phyloP scores from a whole-genome alignment of 2,113 vertebrate species.

The Dromas ardeola region DNA sequence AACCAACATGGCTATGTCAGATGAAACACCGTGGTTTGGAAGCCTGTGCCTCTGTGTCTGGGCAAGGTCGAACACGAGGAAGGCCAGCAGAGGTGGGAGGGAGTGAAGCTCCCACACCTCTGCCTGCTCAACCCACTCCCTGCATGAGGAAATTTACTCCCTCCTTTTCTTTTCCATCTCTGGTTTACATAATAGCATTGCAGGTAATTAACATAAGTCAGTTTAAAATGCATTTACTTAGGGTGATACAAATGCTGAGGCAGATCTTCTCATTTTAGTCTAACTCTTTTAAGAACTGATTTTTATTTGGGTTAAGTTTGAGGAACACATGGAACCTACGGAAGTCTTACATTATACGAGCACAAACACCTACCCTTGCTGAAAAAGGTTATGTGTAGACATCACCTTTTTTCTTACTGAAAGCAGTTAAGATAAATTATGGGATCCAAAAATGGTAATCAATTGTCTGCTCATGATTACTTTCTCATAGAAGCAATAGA shows the following conservation, averaged over 20 bases:
- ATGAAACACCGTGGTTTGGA: accelerated
- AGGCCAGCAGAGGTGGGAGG: not conserved
- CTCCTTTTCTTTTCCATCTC: not conserved
- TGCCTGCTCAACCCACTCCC: not conserved
- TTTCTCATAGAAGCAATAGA: conserved; percentile 59
- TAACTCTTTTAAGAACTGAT: not conserved
- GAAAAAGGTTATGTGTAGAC: not conserved
- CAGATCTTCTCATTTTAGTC: not conserved
- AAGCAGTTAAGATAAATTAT: conserved; percentile 16
- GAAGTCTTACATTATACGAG: not conserved
- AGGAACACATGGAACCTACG: not conserved
- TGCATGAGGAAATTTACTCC: not conserved
- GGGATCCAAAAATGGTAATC: conserved; percentile 42
- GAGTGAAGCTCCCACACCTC: not conserved
- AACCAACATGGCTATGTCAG: not conserved
- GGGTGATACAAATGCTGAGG: not conserved
- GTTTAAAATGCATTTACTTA: not conserved
- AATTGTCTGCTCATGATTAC: conserved; percentile 64
- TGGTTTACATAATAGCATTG: not conserved
- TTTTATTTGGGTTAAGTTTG: not conserved
- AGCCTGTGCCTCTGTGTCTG: not conserved
- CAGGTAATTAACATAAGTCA: not conserved
- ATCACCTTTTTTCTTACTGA: not conserved
- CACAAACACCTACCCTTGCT: not conserved
- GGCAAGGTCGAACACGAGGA: not conserved